Evolutionary conservation across 1,140 invertebrate genomes (phyloP).

Genomic region (Camponotus vicinus): DNA sequence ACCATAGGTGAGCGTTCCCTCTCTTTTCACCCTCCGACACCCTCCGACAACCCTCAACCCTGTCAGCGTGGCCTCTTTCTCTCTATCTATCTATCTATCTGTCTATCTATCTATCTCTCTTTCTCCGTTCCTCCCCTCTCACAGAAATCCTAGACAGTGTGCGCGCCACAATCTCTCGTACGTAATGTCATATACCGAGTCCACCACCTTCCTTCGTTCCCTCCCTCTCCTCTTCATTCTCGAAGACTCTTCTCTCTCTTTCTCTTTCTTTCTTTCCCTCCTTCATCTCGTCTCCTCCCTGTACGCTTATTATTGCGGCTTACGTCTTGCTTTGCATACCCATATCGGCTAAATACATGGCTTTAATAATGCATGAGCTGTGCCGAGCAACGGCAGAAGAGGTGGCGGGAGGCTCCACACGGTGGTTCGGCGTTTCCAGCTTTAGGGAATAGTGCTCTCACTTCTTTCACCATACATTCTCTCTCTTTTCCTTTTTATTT

Average conservation of each 20-base stretch:
- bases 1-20: slow-evolving; percentile 89
- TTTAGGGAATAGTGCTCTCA: slow-evolving; percentile 59
- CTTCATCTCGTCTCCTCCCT: slow-evolving; percentile 66
- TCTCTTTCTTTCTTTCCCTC: slow-evolving; percentile 35
- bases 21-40: slow-evolving; percentile 66
- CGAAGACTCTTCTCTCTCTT: slow-evolving; percentile 34
- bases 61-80: slow-evolving; percentile 22
- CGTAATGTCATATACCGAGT: slow-evolving; percentile 65
- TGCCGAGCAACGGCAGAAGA: slow-evolving; percentile 76
- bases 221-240: not conserved
- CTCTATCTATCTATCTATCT: slow-evolving; percentile 17
- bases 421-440: slow-evolving; percentile 79
- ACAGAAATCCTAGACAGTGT: slow-evolving; percentile 70
- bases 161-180: slow-evolving; percentile 73
- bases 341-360: slow-evolving; percentile 83
- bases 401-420: slow-evolving; percentile 80
- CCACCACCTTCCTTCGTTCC: slow-evolving; percentile 61
- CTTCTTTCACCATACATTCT: slow-evolving; percentile 4
- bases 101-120: slow-evolving; percentile 32
- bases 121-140: slow-evolving; percentile 57
- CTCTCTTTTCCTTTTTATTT: slow-evolving; percentile 15
- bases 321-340: slow-evolving; percentile 83
- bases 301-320: slow-evolving; percentile 82
- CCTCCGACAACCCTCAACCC: slow-evolving; percentile 35
- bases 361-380: slow-evolving; percentile 85